These are phyloP conservation scores for Sinocyclocheilus anophthalmus DNA, from an alignment of 2,113 vertebrate genomes.

Conservation along the genomic window DNA sequence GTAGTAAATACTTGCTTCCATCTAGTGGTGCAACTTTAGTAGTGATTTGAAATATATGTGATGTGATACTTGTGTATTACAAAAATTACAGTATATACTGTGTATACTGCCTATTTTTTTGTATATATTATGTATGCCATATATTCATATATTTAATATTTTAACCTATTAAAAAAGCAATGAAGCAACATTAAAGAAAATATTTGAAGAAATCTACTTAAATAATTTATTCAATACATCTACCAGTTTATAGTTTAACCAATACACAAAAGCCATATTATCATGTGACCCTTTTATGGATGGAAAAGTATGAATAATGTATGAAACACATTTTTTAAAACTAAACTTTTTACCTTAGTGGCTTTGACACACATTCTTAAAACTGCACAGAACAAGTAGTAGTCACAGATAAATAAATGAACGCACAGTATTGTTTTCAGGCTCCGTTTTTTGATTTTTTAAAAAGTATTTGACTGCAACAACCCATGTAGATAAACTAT, in stretches of 20 bases:
- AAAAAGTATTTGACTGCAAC: not conserved
- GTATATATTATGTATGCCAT: not conserved
- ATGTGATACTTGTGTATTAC: not conserved
- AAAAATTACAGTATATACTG: not conserved
- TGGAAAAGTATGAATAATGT: not conserved
- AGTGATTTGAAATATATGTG: not conserved
- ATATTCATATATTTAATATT: not conserved
- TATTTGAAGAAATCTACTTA: not conserved
- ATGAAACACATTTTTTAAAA: not conserved
- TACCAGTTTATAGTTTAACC: not conserved
- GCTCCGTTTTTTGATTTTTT: not conserved
- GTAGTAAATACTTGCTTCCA: slow-evolving; percentile 1
- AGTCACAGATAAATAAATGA: not conserved
- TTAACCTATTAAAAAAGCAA: not conserved
- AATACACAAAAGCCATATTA: not conserved
- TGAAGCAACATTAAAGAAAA: not conserved
- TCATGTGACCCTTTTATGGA: not conserved
- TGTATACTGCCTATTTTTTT: not conserved
- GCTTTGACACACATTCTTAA: not conserved
- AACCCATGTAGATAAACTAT: slow-evolving; percentile 12
- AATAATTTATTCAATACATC: not conserved
- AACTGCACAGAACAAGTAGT: not conserved
- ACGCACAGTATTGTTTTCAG: not conserved
- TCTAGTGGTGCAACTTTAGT: slow-evolving; percentile 22
- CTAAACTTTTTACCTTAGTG: not conserved